Base-by-base conservation (phyloP, 2,113 vertebrate genomes). In the Trachemys scripta region DNA sequence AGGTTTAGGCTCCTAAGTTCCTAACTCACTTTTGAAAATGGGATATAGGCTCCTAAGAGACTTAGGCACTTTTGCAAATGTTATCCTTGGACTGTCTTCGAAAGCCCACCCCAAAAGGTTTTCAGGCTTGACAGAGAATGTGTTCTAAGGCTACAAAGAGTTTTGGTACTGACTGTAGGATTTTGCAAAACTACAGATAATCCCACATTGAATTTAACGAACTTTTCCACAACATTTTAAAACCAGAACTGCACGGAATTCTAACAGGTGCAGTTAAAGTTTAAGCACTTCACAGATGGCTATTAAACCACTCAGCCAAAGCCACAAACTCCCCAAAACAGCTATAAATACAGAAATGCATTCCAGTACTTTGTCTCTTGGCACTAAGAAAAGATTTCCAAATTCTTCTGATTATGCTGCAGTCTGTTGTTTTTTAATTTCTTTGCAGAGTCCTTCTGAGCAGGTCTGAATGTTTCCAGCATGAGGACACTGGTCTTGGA, bases 401-500 rank as follows among this genome's bases (percentile, higher is more conserved):
- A 45, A 90, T 94, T 86, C 45, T 83, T 85, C 10, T 10, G 24
- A 24, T 87, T 89, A 16, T 38, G 31, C 42, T 92, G 82, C 62
- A 85, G 80, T n/a, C 86, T 92, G 10, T 87, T 85, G 50, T 4
- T 22, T 84, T 96, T 59, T 13, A 53, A 42, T 8, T 78, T 89
- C 81, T 62, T n/a, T 80, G 5, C 14, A 20, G 27, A 47, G 59
- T 84, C 16, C 17, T 89, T 42, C 85, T 93, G 92, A 90, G 65
- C 79, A 80, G 76, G 69, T 72, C 49, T 93, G 62, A 95, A 93
- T 94, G 94, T 49, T 94, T 91, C 87, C 38, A 92, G 88, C 56
- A 79, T 87, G 90, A 97, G 95, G 91, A 79, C 83, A 78, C 59
- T 80, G 69, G 69, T 38, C 89, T 96, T 97, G 95, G 88, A 90